A percentile compares a stretch with the other conserved stretches of the same genome.
Conservation (phyloP, 1,140 invertebrate species). For the Zaprionus kolodkinae region DNA sequence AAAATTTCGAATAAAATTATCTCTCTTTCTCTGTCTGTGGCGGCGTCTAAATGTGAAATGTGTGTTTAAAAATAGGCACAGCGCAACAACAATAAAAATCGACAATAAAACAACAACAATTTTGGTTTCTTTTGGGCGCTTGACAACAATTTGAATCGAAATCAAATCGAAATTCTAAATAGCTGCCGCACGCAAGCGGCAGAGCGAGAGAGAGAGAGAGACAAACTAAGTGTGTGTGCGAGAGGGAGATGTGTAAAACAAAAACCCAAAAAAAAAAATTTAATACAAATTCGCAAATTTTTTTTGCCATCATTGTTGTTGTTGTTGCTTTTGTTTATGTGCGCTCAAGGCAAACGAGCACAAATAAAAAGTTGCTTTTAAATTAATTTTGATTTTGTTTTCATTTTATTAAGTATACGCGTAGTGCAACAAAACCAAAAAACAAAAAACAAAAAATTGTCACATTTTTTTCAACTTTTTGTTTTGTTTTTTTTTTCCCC, state of each 20-base stretch:
- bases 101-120: conserved; percentile 10
- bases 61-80: conserved; percentile 38
- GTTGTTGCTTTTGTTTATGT: conserved; percentile 19
- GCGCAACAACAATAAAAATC: neutral
- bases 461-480: conserved; percentile 20
- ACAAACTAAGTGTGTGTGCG: neutral
- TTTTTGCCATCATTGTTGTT: conserved; percentile 8
- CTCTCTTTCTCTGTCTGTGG: conserved; percentile 2
- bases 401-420: conserved; percentile 19
- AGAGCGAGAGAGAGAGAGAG: neutral
- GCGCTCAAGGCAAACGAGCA: conserved; percentile 44
- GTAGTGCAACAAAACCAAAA: conserved; percentile 11
- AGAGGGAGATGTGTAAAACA: neutral
- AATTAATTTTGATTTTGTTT: conserved; percentile 42
- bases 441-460: conserved; percentile 13
- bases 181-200: neutral
- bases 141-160: conserved; percentile 30
- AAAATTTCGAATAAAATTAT: conserved; percentile 39
- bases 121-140: conserved; percentile 24
- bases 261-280: conserved; percentile 30
- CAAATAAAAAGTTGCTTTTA: conserved; percentile 32
- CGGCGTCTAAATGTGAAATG: conserved; percentile 39
- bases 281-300: conserved; percentile 41
- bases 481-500: conserved; percentile 16
- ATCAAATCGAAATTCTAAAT: conserved; percentile 14